Base-by-base conservation (phyloP, 2,797 vertebrate genomes). In the Danio aesculapii region DNA sequence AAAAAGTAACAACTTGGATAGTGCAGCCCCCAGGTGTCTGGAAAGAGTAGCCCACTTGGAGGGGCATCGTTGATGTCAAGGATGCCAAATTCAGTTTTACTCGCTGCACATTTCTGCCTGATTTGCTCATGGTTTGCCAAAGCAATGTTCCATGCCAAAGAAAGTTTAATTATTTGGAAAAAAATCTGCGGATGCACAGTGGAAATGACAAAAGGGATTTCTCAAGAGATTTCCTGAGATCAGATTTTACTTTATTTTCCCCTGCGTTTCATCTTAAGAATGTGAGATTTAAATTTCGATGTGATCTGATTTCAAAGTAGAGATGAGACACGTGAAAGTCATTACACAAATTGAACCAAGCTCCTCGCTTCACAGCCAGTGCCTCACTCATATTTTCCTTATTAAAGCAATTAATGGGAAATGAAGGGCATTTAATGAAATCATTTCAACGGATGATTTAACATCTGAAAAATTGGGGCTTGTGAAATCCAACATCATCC, bases 261-360 rank as follows among this genome's bases (percentile, higher is more conserved):
- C 30, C 12, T 3, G 46, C 67, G 47, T 77, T 78, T 59, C 43
- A 68, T 83, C 66, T 46, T 46, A 19, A 75, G 71, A 72, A 57
- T 70, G 71, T 61, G 70, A 55, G 16, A 46, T 49, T 81, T 16
- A 53, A 3, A 30, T 53, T 61, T 69, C 14, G 9, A 59, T 70
- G 21, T 82, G 79, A 89, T 90, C 87, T 89, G 85, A 87, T 85
- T 90, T 92, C 87, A 88, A 88, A 91, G 87, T 16, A 3, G 78
- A 88, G 86, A 82, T 77, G 88, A 88, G 85, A 72, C 50, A 82
- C 78, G 75, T 88, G 89, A 90, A 90, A 87, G 90, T 90, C 87
- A 90, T 81, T 79, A 76, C 81, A 19, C 87, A 83, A 79, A 13
- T 59, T 71, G 83, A 83, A 81, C 81, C 79, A 74, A 73, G 72